Evolutionary conservation across 2,113 vertebrate species (phyloP).

Genomic region (Menidia beryllina): DNA sequence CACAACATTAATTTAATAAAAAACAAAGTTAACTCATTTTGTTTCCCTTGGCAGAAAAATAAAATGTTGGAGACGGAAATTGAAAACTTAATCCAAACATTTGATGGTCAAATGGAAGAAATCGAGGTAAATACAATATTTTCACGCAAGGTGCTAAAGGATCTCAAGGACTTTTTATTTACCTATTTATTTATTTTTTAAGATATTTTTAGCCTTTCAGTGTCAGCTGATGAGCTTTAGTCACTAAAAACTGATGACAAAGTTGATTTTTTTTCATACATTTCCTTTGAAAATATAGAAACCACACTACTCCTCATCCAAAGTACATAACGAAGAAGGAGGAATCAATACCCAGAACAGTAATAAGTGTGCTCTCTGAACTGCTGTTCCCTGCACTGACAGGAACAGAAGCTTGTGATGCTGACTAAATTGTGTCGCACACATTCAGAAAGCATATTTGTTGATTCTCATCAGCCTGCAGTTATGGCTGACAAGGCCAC

Average conservation of each 20-base stretch:
- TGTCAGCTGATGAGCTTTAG: too few relatives aligned
- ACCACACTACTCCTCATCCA: too few relatives aligned
- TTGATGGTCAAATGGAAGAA: conserved; percentile 85
- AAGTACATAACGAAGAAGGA: too few relatives aligned
- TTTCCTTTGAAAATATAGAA: too few relatives aligned
- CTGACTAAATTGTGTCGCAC: background rate
- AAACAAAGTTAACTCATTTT: background rate
- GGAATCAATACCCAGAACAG: too few relatives aligned
- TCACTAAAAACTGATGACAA: too few relatives aligned
- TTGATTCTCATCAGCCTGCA: background rate
- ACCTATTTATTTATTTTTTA: too few relatives aligned
- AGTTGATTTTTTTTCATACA: too few relatives aligned
- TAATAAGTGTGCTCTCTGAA: background rate
- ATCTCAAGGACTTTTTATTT: too few relatives aligned
- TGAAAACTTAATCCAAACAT: conserved; percentile 87
- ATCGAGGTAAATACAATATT: conserved; percentile 85
- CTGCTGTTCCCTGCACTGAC: background rate
- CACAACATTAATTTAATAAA: background rate
- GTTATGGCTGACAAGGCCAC: background rate
- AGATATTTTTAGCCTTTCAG: too few relatives aligned
- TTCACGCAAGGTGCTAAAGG: too few relatives aligned
- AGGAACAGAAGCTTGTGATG: background rate
- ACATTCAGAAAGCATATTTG: background rate
- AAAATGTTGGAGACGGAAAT: conserved; percentile 84
- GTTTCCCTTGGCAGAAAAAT: conserved; percentile 81